phyloP scores from a whole-genome alignment of 2,113 vertebrate species.

The Salvelinus namaycush region DNA sequence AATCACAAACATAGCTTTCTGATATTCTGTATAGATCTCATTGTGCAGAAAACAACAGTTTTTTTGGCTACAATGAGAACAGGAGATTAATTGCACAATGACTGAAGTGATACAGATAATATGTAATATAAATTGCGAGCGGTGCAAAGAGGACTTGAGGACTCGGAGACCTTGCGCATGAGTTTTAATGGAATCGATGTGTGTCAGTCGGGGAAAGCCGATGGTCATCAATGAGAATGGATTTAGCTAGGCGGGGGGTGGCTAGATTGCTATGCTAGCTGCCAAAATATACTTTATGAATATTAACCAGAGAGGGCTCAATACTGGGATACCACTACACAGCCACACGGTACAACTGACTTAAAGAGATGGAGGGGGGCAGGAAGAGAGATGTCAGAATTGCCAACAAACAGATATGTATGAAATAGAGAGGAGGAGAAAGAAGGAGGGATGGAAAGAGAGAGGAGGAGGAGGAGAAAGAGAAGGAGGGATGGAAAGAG shows the following conservation, averaged over 20 bases:
- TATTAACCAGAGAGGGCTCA: constrained; percentile 75
- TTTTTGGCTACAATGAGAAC: constrained; percentile 61
- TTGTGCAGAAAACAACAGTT: constrained; percentile 5
- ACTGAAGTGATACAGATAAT: constrained; percentile 57
- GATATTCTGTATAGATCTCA: too few relatives aligned
- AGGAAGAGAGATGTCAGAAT: not conserved
- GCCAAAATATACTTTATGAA: constrained; percentile 81
- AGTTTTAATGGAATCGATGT: constrained; percentile 68
- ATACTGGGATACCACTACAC: constrained; percentile 61
- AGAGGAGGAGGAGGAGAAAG: not conserved
- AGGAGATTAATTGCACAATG: constrained; percentile 55
- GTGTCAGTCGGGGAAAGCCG: constrained; percentile 56
- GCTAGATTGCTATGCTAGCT: constrained; percentile 15
- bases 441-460: too few relatives aligned
- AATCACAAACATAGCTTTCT: too few relatives aligned
- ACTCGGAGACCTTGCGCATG: constrained; percentile 70
- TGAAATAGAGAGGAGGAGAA: too few relatives aligned
- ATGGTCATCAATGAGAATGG: constrained; percentile 78
- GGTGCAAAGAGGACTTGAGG: constrained; percentile 6
- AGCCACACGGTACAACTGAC: constrained; percentile 36
- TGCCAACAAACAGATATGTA: not conserved
- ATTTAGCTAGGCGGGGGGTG: constrained; percentile 62
- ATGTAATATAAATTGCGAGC: not conserved
- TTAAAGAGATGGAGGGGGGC: not conserved
- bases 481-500: not conserved